Conservation (phyloP, 2,888 invertebrate species). For the Gymnosoma rotundatum region DNA sequence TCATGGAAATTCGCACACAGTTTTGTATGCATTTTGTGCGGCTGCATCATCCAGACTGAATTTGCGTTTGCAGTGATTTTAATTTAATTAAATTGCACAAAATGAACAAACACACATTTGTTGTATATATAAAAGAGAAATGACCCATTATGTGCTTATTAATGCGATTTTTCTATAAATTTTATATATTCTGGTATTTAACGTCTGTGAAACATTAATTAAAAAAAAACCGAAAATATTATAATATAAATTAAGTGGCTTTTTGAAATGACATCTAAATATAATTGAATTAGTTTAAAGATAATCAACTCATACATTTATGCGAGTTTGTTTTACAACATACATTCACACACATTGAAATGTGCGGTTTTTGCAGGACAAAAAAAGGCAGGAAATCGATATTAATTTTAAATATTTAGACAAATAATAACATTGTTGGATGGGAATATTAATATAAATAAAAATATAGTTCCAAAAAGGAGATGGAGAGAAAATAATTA, state of each 20-base stretch:
- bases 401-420: not conserved
- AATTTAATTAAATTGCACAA: constrained; percentile 69
- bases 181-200: constrained; percentile 10
- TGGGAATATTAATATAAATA: too few species aligned
- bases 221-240: constrained; percentile 29
- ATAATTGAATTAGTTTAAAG: constrained; percentile 61
- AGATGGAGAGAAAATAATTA: too few species aligned
- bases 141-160: constrained; percentile 50
- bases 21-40: constrained; percentile 32
- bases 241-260: constrained; percentile 61
- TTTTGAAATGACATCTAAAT: constrained; percentile 58
- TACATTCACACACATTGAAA: not conserved
- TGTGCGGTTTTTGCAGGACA: not conserved
- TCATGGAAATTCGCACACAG: constrained; percentile 18
- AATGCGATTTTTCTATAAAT: constrained; percentile 38
- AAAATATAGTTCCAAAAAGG: too few species aligned
- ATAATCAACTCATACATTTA: constrained; percentile 14
- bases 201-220: constrained; percentile 22
- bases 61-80: constrained; percentile 65
- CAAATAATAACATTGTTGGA: too few species aligned
- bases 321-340: not conserved
- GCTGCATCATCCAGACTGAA: not conserved
- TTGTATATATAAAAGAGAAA: constrained; percentile 11
- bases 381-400: constrained; percentile 1
- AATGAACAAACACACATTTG: constrained; percentile 7